phyloP scores from a whole-genome alignment of 2,113 vertebrate species.

The Aldabrachelys gigantea region DNA sequence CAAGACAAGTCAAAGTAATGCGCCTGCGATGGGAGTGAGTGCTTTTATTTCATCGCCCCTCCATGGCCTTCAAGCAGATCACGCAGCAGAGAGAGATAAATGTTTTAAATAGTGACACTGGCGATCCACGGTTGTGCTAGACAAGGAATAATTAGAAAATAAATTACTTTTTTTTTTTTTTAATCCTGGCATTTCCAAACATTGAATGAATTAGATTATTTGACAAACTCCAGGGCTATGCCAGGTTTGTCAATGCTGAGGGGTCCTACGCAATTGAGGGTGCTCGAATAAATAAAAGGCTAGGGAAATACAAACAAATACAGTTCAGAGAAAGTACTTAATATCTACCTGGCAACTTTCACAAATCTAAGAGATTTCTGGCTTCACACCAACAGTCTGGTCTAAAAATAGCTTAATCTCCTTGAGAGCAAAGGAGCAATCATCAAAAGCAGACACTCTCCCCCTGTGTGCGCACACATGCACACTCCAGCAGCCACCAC shows the following conservation, averaged over 20 bases:
- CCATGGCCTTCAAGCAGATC: constrained; percentile 79
- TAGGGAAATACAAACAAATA: constrained; percentile 46
- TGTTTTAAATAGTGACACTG: constrained; percentile 83
- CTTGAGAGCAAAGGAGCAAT: constrained; percentile 77
- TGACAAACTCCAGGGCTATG: constrained; percentile 45
- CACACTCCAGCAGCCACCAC: background rate
- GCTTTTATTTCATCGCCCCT: constrained; percentile 77
- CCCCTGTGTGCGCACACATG: background rate
- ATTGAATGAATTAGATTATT: constrained; percentile 71
- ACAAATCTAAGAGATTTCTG: constrained; percentile 77
- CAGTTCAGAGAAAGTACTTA: constrained; percentile 68
- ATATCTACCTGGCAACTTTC: constrained; percentile 78
- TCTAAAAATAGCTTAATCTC: constrained; percentile 82
- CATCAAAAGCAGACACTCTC: constrained; percentile 43
- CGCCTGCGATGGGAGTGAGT: constrained; percentile 43
- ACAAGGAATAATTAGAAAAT: constrained; percentile 89
- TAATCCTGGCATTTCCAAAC: constrained; percentile 66
- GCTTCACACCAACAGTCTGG: constrained; percentile 73
- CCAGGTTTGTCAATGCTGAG: background rate
- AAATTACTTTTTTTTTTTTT: constrained; percentile 83
- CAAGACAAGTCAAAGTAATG: constrained; percentile 78
- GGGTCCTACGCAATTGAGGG: constrained; percentile 10
- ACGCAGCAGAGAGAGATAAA: constrained; percentile 78
- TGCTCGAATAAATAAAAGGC: constrained; percentile 1
- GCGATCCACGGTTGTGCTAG: constrained; percentile 79